These are phyloP conservation scores for Neuroterus valhalla DNA, from an alignment of 1,140 invertebrate species.

Conservation along the genomic window DNA sequence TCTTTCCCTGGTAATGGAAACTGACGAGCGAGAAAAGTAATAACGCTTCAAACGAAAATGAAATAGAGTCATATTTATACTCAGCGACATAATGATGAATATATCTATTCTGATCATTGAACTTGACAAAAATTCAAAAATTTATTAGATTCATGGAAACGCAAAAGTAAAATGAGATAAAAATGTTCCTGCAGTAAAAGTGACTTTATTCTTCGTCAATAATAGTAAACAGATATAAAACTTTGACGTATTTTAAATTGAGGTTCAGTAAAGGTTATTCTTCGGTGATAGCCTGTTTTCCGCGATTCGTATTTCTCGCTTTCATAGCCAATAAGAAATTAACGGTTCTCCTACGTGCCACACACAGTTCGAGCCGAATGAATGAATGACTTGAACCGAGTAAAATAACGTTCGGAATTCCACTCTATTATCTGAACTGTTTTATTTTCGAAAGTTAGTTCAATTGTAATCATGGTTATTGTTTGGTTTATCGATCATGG, in stretches of 20 bases:
- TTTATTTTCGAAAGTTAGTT: too few relatives aligned
- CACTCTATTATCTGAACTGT: too few relatives aligned
- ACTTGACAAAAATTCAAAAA: neutral
- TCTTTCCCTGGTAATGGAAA: conserved; percentile 15
- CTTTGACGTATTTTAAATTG: neutral
- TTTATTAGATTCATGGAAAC: too few relatives aligned
- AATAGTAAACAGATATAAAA: conserved; percentile 34
- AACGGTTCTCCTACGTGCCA: conserved; percentile 50
- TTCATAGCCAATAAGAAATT: conserved; percentile 53
- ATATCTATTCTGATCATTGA: neutral
- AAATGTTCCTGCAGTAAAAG: conserved; percentile 21
- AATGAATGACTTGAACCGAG: neutral
- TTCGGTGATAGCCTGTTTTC: neutral
- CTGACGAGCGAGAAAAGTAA: conserved; percentile 22
- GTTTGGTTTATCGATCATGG: too few relatives aligned
- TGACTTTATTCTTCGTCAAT: conserved; percentile 28
- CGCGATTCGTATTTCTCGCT: neutral
- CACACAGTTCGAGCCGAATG: neutral
- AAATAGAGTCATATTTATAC: neutral
- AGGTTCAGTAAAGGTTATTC: neutral
- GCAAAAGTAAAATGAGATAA: too few relatives aligned
- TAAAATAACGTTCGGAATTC: neutral
- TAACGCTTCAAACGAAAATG: neutral
- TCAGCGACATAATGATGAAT: neutral
- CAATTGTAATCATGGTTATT: too few relatives aligned